Conservation (phyloP, 2,797 vertebrate species). For the Lacerta bilineata region DNA sequence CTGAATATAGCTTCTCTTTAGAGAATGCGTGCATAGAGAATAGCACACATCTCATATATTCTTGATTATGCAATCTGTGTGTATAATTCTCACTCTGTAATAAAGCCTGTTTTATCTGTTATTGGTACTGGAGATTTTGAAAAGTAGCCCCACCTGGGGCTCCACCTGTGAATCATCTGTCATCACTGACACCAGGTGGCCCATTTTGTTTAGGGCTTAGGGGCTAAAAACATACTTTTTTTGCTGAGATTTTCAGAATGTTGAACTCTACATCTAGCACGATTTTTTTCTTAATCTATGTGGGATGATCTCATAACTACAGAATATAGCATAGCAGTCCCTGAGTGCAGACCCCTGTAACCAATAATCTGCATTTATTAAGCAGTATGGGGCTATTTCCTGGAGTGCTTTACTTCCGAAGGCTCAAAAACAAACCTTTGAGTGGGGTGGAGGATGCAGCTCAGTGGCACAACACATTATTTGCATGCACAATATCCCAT, state of each 20-base stretch:
- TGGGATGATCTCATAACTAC: too few relatives aligned
- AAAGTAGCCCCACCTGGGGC: slow-evolving; percentile 21
- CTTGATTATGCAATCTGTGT: slow-evolving; percentile 29
- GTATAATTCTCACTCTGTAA: slow-evolving; percentile 26
- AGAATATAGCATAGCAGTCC: not conserved
- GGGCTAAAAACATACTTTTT: not conserved
- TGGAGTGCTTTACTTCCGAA: not conserved
- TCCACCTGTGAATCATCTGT: too few relatives aligned
- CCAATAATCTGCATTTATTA: not conserved
- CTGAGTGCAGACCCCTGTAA: not conserved
- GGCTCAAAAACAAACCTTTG: not conserved
- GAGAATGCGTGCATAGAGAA: slow-evolving; percentile 29
- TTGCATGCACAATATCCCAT: too few relatives aligned
- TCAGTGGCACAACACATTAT: too few relatives aligned
- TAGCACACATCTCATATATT: slow-evolving; percentile 39
- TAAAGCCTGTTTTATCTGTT: not conserved
- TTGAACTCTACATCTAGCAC: not conserved
- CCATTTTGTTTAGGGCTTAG: not conserved
- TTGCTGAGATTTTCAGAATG: not conserved
- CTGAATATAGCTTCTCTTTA: slow-evolving; percentile 57
- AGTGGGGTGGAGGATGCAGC: too few relatives aligned
- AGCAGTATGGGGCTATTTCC: not conserved
- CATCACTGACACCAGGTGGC: too few relatives aligned
- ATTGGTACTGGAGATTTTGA: fast-evolving
- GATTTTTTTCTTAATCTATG: not conserved